Evolutionary conservation across 2,888 invertebrate species (phyloP), one percentile per base, ranked within the genome.

Genomic region (Andrena haemorrhoa): DNA sequence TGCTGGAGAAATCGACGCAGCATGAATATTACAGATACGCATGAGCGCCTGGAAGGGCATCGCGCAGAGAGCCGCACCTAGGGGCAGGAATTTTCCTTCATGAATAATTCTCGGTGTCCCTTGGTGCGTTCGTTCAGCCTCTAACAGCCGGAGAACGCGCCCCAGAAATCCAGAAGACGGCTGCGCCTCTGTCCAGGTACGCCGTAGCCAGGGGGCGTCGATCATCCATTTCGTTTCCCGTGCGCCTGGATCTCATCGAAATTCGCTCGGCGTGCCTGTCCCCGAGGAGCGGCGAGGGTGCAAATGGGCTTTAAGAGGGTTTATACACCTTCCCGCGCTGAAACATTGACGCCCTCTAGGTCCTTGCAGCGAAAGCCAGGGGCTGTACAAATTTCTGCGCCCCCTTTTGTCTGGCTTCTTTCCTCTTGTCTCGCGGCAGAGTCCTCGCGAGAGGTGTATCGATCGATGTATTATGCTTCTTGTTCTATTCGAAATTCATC

Each of bases 81-180:
- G 10, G 35, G 69, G 79, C 53, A 41, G 56, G 82, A 88, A 84
- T 84, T 80, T 83, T 87, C 77, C 82, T 89, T 91, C 90, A 91
- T 91, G 91, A 91, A 91, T 91, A 91, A 91, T 91, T 91, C 91
- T 64, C 79, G 68, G 65, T 75, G 86, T 83, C 82, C 81, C 84
- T 82, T 66, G 79, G 79, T 72, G 70, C 83, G 73, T 86, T 83
- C 86, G 74, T 84, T 85, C 80, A n/a, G 51, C 72, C 72, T 51
- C 64, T 77, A 76, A 79, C 78, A 82, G 73, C 76, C 84, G 78
- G 86, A 82, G 86, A 84, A 85, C 75, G 85, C 84, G 78, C 77
- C 85, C 86, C 82, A 82, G 89, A 89, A 88, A 88, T 89, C 85
- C 73, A 84, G 76, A 81, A 84, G 79, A 73, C 70, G 73, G 58